A percentile compares a stretch with the other conserved stretches of the same genome.
Conservation (phyloP, 2,797 vertebrate species). For the Enteromius anoplus region DNA sequence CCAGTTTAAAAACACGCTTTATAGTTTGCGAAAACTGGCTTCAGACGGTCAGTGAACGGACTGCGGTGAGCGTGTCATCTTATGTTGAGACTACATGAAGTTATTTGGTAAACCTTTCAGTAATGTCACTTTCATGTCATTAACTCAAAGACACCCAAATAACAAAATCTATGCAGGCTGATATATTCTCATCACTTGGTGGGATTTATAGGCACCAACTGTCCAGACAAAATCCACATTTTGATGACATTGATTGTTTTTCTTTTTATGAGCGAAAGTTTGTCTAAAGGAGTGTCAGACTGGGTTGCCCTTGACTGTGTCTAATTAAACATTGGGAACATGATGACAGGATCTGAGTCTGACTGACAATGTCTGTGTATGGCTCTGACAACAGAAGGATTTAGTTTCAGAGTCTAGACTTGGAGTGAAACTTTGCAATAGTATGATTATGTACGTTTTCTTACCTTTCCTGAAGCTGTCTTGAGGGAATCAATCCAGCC, state of each 20-base stretch:
- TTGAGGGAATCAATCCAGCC: conserved; percentile 90
- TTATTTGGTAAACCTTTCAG: conserved; percentile 14
- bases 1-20: background rate
- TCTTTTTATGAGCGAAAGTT: conserved; percentile 28
- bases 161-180: conserved; percentile 20
- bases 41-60: background rate
- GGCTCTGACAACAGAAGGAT: conserved; percentile 22
- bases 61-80: background rate
- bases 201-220: conserved; percentile 20
- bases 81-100: conserved; percentile 17
- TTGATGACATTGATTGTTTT: conserved; percentile 41
- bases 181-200: conserved; percentile 38
- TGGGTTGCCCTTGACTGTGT: conserved; percentile 24
- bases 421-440: conserved; percentile 10
- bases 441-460: conserved; percentile 45
- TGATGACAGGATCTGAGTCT: conserved; percentile 38
- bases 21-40: background rate
- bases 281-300: conserved; percentile 7
- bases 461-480: conserved; percentile 93
- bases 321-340: conserved; percentile 11
- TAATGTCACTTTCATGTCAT: background rate
- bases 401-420: conserved; percentile 39
- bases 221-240: conserved; percentile 30
- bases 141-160: conserved; percentile 21
- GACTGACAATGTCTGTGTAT: conserved; percentile 5